phyloP scores from a whole-genome alignment of 2,888 invertebrate genomes.

The Ochropleura plecta region DNA sequence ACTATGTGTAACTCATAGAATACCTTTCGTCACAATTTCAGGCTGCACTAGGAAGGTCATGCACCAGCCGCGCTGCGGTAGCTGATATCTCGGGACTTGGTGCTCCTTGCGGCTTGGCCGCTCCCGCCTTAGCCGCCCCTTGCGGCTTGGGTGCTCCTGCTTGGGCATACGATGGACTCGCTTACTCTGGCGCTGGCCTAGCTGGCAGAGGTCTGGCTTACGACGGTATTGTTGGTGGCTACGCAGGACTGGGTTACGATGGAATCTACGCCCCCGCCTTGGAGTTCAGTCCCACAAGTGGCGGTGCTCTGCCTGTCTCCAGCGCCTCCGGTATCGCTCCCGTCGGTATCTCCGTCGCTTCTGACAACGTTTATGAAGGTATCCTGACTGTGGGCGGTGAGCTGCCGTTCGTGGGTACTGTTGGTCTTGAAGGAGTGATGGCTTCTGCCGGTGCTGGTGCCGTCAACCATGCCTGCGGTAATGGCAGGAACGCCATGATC shows the following conservation, averaged over 20 bases:
- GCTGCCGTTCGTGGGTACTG: constrained; percentile 73
- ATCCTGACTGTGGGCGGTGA: constrained; percentile 68
- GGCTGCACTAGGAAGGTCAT: constrained; percentile 38
- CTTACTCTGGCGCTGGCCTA: not conserved
- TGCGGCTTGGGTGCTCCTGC: constrained; percentile 8
- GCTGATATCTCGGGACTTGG: constrained; percentile 29
- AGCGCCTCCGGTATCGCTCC: constrained; percentile 26
- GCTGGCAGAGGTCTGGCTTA: constrained; percentile 12
- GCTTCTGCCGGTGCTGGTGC: constrained; percentile 73
- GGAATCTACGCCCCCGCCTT: constrained; percentile 13
- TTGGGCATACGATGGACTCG: constrained; percentile 12
- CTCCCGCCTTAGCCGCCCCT: constrained; percentile 1
- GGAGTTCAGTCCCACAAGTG: constrained; percentile 45
- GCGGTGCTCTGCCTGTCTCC: constrained; percentile 49
- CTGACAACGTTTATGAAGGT: constrained; percentile 63
- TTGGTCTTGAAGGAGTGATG: constrained; percentile 73
- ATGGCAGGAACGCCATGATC: constrained; percentile 65
- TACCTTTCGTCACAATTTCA: too few species aligned
- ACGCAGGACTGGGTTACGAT: constrained; percentile 19
- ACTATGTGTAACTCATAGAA: too few species aligned
- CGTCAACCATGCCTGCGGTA: constrained; percentile 75
- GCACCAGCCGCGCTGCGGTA: constrained; percentile 38
- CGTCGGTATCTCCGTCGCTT: constrained; percentile 47
- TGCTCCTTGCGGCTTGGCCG: constrained; percentile 15
- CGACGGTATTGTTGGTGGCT: not conserved